phyloP scores from a whole-genome alignment of 1,140 invertebrate genomes.

The Heliconius himera region DNA sequence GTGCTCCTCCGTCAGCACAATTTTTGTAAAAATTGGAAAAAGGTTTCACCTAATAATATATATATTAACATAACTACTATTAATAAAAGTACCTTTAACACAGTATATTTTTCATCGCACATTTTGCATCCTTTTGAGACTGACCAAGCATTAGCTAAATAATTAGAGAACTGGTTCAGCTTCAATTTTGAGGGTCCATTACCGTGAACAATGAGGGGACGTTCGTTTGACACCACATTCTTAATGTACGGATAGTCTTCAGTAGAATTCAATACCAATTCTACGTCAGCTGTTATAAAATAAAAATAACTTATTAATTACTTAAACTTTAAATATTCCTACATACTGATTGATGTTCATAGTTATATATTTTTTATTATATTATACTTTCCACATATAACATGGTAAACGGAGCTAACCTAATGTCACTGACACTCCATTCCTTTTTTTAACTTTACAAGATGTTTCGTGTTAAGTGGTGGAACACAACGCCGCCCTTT shows the following conservation, averaged over 20 bases:
- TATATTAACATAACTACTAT: no score
- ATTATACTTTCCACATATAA: no score
- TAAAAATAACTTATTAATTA: neutral
- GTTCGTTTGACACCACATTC: slow-evolving; percentile 91
- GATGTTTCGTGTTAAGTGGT: no score
- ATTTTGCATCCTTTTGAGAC: slow-evolving; percentile 88
- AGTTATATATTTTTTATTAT: no score
- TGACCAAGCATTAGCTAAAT: slow-evolving; percentile 93
- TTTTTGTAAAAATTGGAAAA: no score
- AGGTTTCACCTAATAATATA: no score
- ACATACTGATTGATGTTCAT: no score
- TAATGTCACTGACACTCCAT: no score
- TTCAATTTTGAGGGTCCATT: slow-evolving; percentile 94
- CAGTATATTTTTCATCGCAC: slow-evolving; percentile 86
- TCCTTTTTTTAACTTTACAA: no score
- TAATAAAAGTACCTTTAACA: slow-evolving; percentile 68
- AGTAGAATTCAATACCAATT: slow-evolving; percentile 85
- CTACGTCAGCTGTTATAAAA: slow-evolving; percentile 86
- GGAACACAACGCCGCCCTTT: no score
- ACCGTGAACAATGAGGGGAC: slow-evolving; percentile 96
- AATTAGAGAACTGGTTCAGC: slow-evolving; percentile 94
- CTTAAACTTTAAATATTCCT: neutral
- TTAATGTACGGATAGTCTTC: slow-evolving; percentile 85
- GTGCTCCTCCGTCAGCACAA: no score
- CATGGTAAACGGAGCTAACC: no score